Base-by-base conservation (phyloP, 2,797 vertebrate species). In the Neosalanx taihuensis region DNA sequence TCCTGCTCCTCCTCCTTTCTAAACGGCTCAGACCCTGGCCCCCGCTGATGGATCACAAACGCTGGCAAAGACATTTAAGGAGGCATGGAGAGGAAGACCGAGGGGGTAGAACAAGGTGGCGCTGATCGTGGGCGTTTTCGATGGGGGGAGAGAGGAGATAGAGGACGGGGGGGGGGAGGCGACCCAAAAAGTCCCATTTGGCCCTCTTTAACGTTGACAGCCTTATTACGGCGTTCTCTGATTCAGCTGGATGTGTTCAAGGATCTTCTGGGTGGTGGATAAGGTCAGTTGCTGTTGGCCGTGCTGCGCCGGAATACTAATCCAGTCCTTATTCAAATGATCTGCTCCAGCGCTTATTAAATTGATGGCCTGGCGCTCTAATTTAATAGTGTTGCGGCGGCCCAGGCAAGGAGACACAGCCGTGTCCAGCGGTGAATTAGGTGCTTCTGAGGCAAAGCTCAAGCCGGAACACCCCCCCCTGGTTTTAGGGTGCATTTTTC, bases 261-360 rank as follows among this genome's bases (percentile, higher is more conserved):
- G 95, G 95, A 96, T 96, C 94, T 95, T 95, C 92, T 94, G 35
- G 83, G 85, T 90, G 90, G 94, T 94, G 94, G 95, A 95, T 97
- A 98, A 98, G 97, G 96, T 98, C 96, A 97, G 95, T 95, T 96
- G 94, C 95, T 96, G 96, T 97, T 97, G 95, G 94, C 94, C 92
- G 94, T 92, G 94, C 95, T 94, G 93, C 88, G 90, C 88, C 88
- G 92, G 96, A 98, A 98, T 99, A 96, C 95, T 98, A 98, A 99
- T 97, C 94, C 88, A 93, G 89, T 95, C 94, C 95, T 97, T 96
- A 98, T 97, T 98, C 95, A 98, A 98, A 98, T 98, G 92, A 96
- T 94, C 94, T 94, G 93, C 94, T 96, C 93, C 92, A 93, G 92
- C 85, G 92, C 95, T 98, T 98, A 98, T 97, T 97, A 97, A 97